Conservation (phyloP, 2,888 invertebrate genomes). For the Entomobrya multifasciata region DNA sequence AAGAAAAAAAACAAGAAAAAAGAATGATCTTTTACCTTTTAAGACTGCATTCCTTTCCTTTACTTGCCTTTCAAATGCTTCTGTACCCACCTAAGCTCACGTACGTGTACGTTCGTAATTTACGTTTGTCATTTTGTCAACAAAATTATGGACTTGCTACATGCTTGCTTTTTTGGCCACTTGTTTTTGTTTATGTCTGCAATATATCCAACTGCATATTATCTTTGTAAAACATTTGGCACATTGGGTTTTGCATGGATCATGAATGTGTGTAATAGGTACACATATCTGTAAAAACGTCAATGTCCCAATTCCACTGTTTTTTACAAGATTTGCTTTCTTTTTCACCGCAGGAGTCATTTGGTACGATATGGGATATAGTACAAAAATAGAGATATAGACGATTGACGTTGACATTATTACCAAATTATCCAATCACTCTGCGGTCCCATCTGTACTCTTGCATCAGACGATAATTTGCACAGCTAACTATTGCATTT, state of each 20-base stretch:
- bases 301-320: slow-evolving; percentile 43
- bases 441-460: too few relatives aligned
- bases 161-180: not conserved
- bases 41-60: slow-evolving; percentile 5
- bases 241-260: too few relatives aligned
- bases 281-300: too few relatives aligned
- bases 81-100: slow-evolving; percentile 12
- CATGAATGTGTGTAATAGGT: too few relatives aligned
- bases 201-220: too few relatives aligned
- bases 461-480: too few relatives aligned
- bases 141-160: not conserved
- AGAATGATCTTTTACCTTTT: slow-evolving; percentile 36
- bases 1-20: slow-evolving; percentile 51
- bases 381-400: not conserved
- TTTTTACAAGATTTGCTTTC: not conserved
- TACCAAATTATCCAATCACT: not conserved
- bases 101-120: too few relatives aligned
- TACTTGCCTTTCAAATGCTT: not conserved
- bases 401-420: slow-evolving; percentile 24
- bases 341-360: not conserved
- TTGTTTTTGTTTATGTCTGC: too few relatives aligned
- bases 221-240: too few relatives aligned
- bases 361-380: too few relatives aligned
- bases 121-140: not conserved
- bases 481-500: too few relatives aligned